Evolutionary conservation across 2,797 vertebrate genomes (phyloP).

Genomic region (Paguma larvata): DNA sequence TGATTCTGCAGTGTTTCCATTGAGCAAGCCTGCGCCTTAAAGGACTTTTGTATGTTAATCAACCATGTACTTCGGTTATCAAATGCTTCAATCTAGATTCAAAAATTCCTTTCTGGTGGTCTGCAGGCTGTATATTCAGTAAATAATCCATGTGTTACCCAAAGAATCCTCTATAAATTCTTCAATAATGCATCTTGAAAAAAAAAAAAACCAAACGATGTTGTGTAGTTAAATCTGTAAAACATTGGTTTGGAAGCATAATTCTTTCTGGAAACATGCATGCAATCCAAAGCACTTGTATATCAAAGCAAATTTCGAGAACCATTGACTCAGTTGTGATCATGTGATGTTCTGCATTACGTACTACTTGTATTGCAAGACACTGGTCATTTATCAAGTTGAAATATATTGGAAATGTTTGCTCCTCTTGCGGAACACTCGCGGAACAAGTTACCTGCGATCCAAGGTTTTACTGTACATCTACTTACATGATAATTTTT

Average conservation of each 20-base stretch:
- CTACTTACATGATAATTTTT: not conserved
- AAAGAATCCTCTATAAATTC: conserved; percentile 2
- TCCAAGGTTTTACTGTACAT: not conserved
- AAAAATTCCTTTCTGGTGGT: not conserved
- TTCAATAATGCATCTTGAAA: not conserved
- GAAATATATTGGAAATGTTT: too few relatives aligned
- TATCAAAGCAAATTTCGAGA: too few relatives aligned
- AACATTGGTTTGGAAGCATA: too few relatives aligned
- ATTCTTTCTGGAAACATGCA: too few relatives aligned
- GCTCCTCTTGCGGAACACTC: too few relatives aligned
- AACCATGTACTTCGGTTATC: not conserved
- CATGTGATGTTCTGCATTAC: too few relatives aligned
- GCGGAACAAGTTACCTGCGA: too few relatives aligned
- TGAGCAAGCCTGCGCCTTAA: not conserved
- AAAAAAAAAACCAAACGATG: not conserved
- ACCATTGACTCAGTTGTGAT: too few relatives aligned
- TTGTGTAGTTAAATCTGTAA: not conserved
- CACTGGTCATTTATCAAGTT: too few relatives aligned
- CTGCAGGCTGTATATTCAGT: not conserved
- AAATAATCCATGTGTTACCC: not conserved
- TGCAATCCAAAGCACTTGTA: too few relatives aligned
- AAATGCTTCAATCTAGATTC: not conserved
- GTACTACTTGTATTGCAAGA: too few relatives aligned
- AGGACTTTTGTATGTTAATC: not conserved
- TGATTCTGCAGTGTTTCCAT: not conserved